Base-by-base conservation (phyloP, 2,888 invertebrate species). In the Rosalia funebris region DNA sequence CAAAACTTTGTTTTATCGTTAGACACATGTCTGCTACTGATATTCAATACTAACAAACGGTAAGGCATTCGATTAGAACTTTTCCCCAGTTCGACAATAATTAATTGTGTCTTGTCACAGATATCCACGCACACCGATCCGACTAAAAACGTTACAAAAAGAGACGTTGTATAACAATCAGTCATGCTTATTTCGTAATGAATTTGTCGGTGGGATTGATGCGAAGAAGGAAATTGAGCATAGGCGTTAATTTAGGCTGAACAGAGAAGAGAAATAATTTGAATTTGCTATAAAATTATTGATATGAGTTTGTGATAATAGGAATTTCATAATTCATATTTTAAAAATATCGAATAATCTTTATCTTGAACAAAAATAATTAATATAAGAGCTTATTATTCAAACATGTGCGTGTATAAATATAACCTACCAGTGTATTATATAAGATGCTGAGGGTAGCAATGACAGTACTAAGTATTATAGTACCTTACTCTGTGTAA, bases 1-100 rank as follows among this genome's bases (percentile, higher is more conserved):
- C 57, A 54, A 62, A 68, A 68, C 59, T 66, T 67, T 64, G 64
- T 64, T 68, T 61, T 63, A 63, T 60, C 61, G 48, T 66, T 62
- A 64, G 62, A 65, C 62, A 56, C 48, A 57, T 55, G 62, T 62
- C 62, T 48, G 50, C 62, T 60, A 61, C 67, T 47, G 58, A 65
- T 60, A 64, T 61, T 59, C 63, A 57, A 63, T 61, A 54, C 57
- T 60, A 64, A 66, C 66, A 66, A 62, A 62, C 62, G 62, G 55
- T 62, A 60, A 62, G 57, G 54, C 57, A 53, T 61, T 60, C 61
- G 64, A 64, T 65, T 64, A 63, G 53, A 67, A 64, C 56, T 67
- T 67, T 64, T 64, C 57, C 59, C 47, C 57, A 17, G 44, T 57
- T 61, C 60, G 59, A 67, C 60, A 61, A 65, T 65, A 58, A 67